These are phyloP conservation scores for Archegozetes longisetosus DNA, from an alignment of 1,140 invertebrate species.

Conservation along the genomic window DNA sequence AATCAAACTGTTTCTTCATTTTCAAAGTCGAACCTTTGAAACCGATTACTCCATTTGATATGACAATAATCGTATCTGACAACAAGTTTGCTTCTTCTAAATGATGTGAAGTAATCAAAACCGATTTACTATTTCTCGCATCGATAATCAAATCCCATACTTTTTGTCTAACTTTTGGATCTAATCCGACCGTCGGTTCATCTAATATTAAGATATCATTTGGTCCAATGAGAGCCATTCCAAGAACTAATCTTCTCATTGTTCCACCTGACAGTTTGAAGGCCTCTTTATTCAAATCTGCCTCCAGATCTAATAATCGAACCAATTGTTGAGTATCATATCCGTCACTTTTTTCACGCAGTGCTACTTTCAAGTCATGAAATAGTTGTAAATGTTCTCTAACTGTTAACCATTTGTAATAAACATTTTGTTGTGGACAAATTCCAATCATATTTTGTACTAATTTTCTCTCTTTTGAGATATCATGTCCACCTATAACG, in stretches of 20 bases:
- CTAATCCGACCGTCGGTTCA: constrained; percentile 33
- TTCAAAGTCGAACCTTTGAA: not conserved
- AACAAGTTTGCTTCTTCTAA: constrained; percentile 28
- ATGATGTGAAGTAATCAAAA: constrained; percentile 28
- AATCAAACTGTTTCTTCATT: constrained; percentile 18
- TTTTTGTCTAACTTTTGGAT: constrained; percentile 31
- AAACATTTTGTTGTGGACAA: not conserved
- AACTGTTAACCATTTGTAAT: not conserved
- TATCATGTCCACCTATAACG: too few relatives aligned
- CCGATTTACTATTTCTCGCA: constrained; percentile 38
- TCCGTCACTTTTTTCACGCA: too few relatives aligned
- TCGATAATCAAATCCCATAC: constrained; percentile 41
- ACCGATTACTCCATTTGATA: constrained; percentile 20
- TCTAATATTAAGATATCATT: constrained; percentile 30
- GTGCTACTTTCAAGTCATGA: too few relatives aligned
- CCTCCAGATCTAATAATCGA: not conserved
- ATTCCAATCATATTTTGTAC: not conserved
- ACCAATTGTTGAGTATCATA: not conserved
- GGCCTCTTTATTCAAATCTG: too few relatives aligned
- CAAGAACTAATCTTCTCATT: constrained; percentile 33
- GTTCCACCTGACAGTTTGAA: not conserved
- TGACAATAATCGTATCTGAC: constrained; percentile 24
- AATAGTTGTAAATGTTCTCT: too few relatives aligned
- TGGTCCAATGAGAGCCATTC: constrained; percentile 34
- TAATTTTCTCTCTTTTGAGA: too few relatives aligned